These are phyloP conservation scores for Urocyon cinereoargenteus DNA, from an alignment of 2,797 vertebrate species.

Conservation along the genomic window DNA sequence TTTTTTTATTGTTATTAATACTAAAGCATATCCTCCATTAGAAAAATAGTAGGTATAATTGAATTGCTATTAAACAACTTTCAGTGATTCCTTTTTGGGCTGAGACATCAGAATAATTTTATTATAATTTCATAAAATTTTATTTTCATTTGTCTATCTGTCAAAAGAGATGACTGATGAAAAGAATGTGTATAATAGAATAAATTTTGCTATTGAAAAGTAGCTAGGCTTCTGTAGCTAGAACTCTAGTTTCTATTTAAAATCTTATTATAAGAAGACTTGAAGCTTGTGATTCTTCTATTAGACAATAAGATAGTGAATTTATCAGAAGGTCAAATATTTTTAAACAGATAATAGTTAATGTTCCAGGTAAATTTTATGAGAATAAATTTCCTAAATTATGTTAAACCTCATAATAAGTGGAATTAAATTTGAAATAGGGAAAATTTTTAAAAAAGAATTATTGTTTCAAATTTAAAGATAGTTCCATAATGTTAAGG, in stretches of 20 bases:
- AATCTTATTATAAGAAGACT: neutral
- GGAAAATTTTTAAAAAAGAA: neutral
- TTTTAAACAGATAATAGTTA: neutral
- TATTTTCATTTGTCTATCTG: constrained; percentile 16
- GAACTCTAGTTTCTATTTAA: neutral
- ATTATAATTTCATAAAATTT: constrained; percentile 11
- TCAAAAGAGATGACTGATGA: neutral
- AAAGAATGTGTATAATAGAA: neutral
- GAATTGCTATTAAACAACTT: constrained; percentile 58
- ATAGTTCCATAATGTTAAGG: neutral
- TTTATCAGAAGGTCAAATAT: neutral
- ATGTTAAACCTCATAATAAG: neutral
- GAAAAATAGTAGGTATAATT: neutral
- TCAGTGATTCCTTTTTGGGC: constrained; percentile 22
- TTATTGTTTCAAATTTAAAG: neutral
- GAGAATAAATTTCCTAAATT: neutral
- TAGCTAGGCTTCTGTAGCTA: neutral
- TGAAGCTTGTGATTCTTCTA: neutral
- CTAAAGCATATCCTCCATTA: neutral
- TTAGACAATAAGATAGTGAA: neutral
- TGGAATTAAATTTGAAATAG: neutral
- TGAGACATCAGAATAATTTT: neutral
- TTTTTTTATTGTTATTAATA: neutral
- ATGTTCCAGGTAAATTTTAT: neutral
- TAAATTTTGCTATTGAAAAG: neutral